Conservation (phyloP, 1,140 invertebrate species). For the Sitophilus oryzae region DNA sequence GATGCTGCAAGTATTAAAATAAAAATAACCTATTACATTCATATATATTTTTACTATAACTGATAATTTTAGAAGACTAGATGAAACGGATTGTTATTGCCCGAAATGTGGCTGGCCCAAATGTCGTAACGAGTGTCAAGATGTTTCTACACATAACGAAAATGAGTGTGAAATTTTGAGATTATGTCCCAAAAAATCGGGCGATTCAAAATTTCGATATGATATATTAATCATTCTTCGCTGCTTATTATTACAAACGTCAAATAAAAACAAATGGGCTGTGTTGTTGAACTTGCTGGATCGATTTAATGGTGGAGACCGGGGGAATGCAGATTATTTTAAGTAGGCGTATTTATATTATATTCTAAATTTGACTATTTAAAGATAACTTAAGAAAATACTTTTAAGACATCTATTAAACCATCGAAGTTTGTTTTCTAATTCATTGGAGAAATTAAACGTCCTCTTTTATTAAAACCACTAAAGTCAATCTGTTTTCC, state of each 20-base stretch:
- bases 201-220: conserved; percentile 45
- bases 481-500: too few species aligned
- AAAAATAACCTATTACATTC: too few species aligned
- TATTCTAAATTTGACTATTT: too few species aligned
- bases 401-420: too few species aligned
- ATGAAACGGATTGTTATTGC: conserved; percentile 11
- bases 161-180: conserved; percentile 56
- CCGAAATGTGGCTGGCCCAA: conserved; percentile 61
- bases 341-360: too few species aligned
- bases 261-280: conserved; percentile 57
- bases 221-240: conserved; percentile 62
- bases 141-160: conserved; percentile 54
- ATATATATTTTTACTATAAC: background rate
- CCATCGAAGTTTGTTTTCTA: too few species aligned
- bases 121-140: conserved; percentile 55
- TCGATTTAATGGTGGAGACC: conserved; percentile 61
- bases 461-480: too few species aligned
- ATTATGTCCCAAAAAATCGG: conserved; percentile 13
- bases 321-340: too few species aligned
- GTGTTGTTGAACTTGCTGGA: conserved; percentile 59
- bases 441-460: too few species aligned
- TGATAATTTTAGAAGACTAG: conserved; percentile 1
- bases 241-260: conserved; percentile 58
- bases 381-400: too few species aligned
- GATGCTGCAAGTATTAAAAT: conserved; percentile 53